Conservation (phyloP, 2,113 vertebrate genomes). For the Rhombomys opimus region DNA sequence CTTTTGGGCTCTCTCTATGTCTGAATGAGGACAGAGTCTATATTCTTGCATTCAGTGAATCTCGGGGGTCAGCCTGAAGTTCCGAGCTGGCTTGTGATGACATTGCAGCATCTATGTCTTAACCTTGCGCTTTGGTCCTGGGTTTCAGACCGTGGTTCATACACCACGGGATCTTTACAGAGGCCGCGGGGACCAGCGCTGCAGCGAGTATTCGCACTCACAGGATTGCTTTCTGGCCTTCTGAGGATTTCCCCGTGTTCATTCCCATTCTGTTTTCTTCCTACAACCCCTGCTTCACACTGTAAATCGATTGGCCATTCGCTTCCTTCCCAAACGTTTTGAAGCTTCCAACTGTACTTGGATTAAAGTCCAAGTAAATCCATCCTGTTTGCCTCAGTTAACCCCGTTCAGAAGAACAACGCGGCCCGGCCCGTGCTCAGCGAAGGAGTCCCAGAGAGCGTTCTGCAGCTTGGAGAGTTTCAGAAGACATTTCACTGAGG, state of each 20-base stretch:
- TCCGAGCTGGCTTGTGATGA: background rate
- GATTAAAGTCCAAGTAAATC: constrained; percentile 22
- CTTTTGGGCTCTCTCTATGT: background rate
- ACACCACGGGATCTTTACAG: background rate
- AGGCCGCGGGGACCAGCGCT: background rate
- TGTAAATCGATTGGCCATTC: constrained; percentile 17
- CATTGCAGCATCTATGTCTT: background rate
- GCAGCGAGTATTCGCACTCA: background rate
- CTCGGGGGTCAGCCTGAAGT: background rate
- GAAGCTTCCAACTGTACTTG: constrained; percentile 11
- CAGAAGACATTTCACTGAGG: constrained; percentile 23
- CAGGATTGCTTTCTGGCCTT: background rate
- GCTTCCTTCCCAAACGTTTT: constrained; percentile 47
- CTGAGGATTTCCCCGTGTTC: background rate
- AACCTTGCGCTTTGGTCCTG: background rate
- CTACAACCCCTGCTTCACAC: constrained; percentile 32
- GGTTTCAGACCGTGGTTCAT: background rate
- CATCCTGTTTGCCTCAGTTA: background rate
- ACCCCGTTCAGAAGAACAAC: too few species aligned
- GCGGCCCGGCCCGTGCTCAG: background rate
- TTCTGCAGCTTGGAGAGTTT: background rate
- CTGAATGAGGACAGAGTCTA: background rate
- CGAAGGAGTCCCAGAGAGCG: background rate
- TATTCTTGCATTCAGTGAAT: background rate
- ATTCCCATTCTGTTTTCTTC: background rate